Evolutionary conservation across 2,113 vertebrate species (phyloP).

Genomic region (Microtus ochrogaster): DNA sequence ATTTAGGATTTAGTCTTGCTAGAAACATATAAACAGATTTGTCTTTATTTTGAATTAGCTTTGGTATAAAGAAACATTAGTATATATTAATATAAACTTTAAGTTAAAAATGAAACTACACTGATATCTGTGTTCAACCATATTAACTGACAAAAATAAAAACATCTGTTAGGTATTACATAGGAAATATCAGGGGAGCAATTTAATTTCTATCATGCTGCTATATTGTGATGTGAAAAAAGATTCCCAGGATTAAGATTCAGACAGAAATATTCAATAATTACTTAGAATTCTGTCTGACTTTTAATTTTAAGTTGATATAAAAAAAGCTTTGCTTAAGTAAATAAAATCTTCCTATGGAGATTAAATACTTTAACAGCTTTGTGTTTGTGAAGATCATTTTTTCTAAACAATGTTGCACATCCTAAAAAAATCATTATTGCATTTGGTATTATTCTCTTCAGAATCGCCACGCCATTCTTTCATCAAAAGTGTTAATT

Average conservation of each 20-base stretch:
- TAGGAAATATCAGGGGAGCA: background rate
- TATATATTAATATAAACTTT: background rate
- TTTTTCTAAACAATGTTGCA: background rate
- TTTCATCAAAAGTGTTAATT: background rate
- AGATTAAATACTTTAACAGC: background rate
- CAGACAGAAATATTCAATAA: background rate
- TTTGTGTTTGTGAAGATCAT: background rate
- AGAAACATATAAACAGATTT: background rate
- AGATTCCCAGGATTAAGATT: background rate
- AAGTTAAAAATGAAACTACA: background rate
- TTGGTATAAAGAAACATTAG: background rate
- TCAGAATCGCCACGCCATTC: background rate
- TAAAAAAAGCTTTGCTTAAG: background rate
- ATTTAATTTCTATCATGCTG: background rate
- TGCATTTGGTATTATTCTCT: background rate
- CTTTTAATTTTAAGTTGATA: slow-evolving; percentile 15
- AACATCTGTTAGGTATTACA: background rate
- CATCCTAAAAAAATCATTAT: background rate
- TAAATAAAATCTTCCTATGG: background rate
- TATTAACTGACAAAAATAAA: slow-evolving; percentile 26
- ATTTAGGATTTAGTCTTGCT: background rate
- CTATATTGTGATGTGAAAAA: background rate
- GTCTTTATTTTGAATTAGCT: background rate
- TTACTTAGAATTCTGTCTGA: background rate
- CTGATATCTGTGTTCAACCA: background rate